phyloP scores from a whole-genome alignment of 2,888 invertebrate genomes.

The Druceiella hillmani region DNA sequence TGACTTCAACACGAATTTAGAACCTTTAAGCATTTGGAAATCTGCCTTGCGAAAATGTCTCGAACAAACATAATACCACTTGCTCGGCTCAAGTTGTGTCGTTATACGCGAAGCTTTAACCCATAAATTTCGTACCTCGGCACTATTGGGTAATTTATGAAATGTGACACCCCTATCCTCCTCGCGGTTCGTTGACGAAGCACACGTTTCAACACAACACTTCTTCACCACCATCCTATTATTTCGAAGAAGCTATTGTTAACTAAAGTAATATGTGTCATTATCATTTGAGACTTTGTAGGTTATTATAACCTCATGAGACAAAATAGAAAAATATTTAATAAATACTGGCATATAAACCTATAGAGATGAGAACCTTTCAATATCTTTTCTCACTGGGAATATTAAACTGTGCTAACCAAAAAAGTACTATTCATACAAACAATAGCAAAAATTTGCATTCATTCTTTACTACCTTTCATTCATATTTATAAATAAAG shows the following conservation, averaged over 20 bases:
- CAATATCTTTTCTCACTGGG: no score
- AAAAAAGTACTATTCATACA: no score
- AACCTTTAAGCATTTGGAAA: constrained; percentile 63
- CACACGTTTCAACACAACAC: constrained; percentile 59
- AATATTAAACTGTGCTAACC: no score
- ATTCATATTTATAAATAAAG: no score
- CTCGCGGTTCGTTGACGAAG: constrained; percentile 53
- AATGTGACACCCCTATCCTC: constrained; percentile 68
- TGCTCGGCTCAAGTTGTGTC: constrained; percentile 46
- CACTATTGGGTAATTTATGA: constrained; percentile 68
- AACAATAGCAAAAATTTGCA: no score
- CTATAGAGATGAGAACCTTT: no score
- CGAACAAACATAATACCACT: constrained; percentile 65
- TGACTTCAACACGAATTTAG: constrained; percentile 64
- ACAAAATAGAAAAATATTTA: no score
- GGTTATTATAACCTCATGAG: no score
- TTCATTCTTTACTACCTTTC: no score
- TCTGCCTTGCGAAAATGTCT: constrained; percentile 69
- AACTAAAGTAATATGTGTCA: constrained; percentile 6
- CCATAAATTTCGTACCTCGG: constrained; percentile 57
- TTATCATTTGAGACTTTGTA: no score
- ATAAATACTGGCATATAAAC: no score
- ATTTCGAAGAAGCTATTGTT: constrained; percentile 7
- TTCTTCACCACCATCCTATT: constrained; percentile 55
- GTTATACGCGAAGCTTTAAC: constrained; percentile 56